Percentiles rank a stretch among this genome's conserved stretches.
These are phyloP conservation scores for Euura lappo DNA, from an alignment of 1,140 invertebrate genomes.

Conservation along the genomic window DNA sequence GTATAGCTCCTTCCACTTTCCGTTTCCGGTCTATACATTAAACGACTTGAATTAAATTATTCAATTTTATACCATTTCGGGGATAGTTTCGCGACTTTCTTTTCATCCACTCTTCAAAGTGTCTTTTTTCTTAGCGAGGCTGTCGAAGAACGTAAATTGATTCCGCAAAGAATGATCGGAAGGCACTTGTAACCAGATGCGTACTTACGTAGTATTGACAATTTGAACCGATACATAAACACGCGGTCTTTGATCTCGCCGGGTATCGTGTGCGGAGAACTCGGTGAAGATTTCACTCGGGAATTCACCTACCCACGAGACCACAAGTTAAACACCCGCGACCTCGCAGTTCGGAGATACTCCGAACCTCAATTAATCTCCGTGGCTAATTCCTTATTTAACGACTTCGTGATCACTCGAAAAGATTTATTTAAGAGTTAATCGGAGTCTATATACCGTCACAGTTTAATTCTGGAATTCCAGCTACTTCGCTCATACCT, in stretches of 20 bases:
- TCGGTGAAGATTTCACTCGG: background rate
- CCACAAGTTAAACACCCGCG: background rate
- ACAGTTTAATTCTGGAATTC: too few relatives aligned
- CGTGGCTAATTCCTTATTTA: background rate
- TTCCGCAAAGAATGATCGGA: too few relatives aligned
- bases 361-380: constrained; percentile 4
- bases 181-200: background rate
- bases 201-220: background rate
- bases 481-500: too few relatives aligned
- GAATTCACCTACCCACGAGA: background rate
- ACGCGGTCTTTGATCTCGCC: background rate
- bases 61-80: too few relatives aligned
- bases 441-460: too few relatives aligned
- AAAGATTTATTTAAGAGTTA: background rate
- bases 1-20: background rate
- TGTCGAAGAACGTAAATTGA: too few relatives aligned
- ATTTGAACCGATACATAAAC: constrained; percentile 1
- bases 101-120: too few relatives aligned
- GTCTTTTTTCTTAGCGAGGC: too few relatives aligned
- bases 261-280: background rate
- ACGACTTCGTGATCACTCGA: constrained; percentile 4
- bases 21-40: background rate
- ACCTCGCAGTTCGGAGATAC: background rate
- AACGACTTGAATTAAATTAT: too few relatives aligned
- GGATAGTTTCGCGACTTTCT: too few relatives aligned